Conservation (phyloP, 2,888 invertebrate species). For the Plebejus argus region DNA sequence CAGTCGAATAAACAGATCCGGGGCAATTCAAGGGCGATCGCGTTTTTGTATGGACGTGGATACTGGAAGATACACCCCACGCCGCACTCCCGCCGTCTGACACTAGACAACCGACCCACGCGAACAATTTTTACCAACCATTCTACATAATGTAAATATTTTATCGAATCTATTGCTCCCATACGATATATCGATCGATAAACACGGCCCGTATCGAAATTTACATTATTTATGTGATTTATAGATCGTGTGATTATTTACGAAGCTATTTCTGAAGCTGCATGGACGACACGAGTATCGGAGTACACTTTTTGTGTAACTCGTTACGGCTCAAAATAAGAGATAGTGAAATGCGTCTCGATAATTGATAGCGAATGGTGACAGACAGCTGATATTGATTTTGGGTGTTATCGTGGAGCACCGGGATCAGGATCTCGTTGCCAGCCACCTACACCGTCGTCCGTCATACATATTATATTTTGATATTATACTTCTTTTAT, state of each 20-base stretch:
- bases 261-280: not conserved
- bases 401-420: constrained; percentile 21
- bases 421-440: not conserved
- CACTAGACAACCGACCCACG: constrained; percentile 43
- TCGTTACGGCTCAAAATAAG: constrained; percentile 11
- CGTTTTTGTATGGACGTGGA: constrained; percentile 53
- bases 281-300: not conserved
- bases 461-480: too few species aligned
- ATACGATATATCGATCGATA: constrained; percentile 17
- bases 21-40: constrained; percentile 64
- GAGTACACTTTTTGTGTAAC: constrained; percentile 5
- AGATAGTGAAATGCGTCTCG: constrained; percentile 17
- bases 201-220: not conserved
- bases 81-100: constrained; percentile 42
- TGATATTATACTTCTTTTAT: too few species aligned
- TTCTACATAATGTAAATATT: constrained; percentile 43
- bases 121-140: constrained; percentile 37
- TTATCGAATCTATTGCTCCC: constrained; percentile 37
- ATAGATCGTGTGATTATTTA: constrained; percentile 21
- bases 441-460: not conserved
- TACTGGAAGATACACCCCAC: constrained; percentile 46
- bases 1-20: constrained; percentile 73
- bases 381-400: constrained; percentile 28
- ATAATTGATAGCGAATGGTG: constrained; percentile 18
- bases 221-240: constrained; percentile 26